Conservation (phyloP, 2,113 vertebrate species). For the Forbesichthys agassizii region DNA sequence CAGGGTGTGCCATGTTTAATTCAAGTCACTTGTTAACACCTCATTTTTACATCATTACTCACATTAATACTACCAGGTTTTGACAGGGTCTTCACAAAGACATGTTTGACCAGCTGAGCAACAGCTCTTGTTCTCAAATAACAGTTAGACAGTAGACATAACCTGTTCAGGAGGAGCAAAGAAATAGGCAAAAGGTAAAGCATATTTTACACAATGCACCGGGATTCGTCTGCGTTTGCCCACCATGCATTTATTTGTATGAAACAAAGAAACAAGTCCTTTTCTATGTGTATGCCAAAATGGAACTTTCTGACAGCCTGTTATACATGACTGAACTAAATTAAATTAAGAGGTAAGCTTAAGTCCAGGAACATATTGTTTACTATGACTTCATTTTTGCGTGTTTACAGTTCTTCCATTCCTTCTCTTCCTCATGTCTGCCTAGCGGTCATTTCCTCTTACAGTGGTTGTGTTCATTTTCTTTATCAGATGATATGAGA, state of each 20-base stretch:
- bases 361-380: neutral
- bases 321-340: neutral
- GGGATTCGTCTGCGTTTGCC: too few relatives aligned
- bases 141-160: neutral
- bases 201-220: neutral
- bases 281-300: too few relatives aligned
- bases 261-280: too few relatives aligned
- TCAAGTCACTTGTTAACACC: slow-evolving; percentile 44
- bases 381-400: slow-evolving; percentile 1
- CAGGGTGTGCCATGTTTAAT: slow-evolving; percentile 34
- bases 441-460: slow-evolving; percentile 13
- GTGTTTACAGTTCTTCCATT: neutral
- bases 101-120: slow-evolving; percentile 60
- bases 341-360: neutral
- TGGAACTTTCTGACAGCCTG: neutral
- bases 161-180: slow-evolving; percentile 10
- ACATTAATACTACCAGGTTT: slow-evolving; percentile 33
- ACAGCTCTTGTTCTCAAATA: slow-evolving; percentile 9
- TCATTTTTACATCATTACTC: slow-evolving; percentile 48
- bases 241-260: too few relatives aligned
- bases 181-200: neutral
- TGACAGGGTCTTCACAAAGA: slow-evolving; percentile 31
- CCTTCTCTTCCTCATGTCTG: neutral
- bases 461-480: too few relatives aligned
- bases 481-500: too few relatives aligned